Conservation (phyloP, 2,113 vertebrate species). For the Crotalus viridis region DNA sequence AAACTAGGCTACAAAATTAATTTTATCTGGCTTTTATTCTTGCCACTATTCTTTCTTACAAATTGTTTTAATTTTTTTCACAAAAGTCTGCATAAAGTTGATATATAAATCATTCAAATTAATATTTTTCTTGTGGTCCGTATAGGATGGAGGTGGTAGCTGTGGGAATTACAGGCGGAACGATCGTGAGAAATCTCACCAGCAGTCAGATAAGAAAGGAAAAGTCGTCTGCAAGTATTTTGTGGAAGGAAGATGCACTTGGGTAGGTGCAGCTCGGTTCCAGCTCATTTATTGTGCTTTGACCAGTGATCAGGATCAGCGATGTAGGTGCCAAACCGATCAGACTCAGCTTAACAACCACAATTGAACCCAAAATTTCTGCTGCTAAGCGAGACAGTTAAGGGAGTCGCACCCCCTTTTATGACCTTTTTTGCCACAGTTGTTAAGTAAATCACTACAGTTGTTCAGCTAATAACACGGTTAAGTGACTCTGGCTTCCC, state of each 20-base stretch:
- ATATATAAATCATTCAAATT: rapidly evolving
- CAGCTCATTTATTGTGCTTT: neutral
- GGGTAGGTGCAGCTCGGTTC: conserved; percentile 74
- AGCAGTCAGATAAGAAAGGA: conserved; percentile 90
- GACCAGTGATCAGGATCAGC: neutral
- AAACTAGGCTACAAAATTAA: neutral
- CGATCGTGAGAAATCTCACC: conserved; percentile 81
- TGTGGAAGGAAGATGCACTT: conserved; percentile 91
- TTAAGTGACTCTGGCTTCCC: neutral
- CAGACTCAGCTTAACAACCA: too few species aligned
- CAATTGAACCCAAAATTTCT: neutral
- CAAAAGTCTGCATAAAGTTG: neutral
- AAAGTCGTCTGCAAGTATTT: conserved; percentile 98
- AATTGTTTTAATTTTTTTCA: neutral
- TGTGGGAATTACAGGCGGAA: conserved; percentile 72
- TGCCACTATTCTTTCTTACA: neutral
- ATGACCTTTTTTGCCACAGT: neutral
- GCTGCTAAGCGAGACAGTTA: neutral
- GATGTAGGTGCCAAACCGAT: neutral
- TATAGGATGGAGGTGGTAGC: conserved; percentile 71
- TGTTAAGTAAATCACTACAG: neutral
- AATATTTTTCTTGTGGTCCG: neutral
- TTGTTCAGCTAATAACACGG: neutral
- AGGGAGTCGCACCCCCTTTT: neutral
- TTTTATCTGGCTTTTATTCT: neutral